A percentile compares a stretch with the other conserved stretches of the same genome.
phyloP scores from a whole-genome alignment of 2,888 invertebrate species.

The Lathronympha strigana region DNA sequence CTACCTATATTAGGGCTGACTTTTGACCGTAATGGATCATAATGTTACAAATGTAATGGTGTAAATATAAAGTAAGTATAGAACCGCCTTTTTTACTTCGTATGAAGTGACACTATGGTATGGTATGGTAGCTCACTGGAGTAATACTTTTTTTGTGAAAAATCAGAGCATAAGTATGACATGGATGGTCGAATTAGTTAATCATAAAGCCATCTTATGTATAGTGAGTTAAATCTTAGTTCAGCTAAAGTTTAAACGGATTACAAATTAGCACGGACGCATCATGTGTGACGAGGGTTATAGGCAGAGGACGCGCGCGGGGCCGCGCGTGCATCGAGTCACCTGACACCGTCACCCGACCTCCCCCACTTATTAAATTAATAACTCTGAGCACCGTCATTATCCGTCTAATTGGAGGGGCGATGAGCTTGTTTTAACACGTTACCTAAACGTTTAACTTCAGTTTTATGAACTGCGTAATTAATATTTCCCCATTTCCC shows the following conservation, averaged over 20 bases:
- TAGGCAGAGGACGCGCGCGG: constrained; percentile 41
- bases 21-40: constrained; percentile 16
- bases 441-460: constrained; percentile 77
- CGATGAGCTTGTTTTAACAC: constrained; percentile 77
- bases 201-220: not conserved
- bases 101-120: too few relatives aligned
- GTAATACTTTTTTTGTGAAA: not conserved
- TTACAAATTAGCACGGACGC: constrained; percentile 11
- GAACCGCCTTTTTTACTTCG: too few relatives aligned
- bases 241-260: constrained; percentile 12
- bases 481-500: constrained; percentile 62
- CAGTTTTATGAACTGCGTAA: constrained; percentile 79
- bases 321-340: constrained; percentile 49
- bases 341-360: constrained; percentile 66
- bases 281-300: constrained; percentile 22
- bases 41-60: constrained; percentile 1
- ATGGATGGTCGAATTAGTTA: not conserved
- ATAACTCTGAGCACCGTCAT: constrained; percentile 81
- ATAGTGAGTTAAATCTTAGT: not conserved
- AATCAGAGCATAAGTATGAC: not conserved
- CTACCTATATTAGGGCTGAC: constrained; percentile 12
- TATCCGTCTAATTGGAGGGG: constrained; percentile 81
- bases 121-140: too few relatives aligned
- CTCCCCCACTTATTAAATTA: constrained; percentile 82
- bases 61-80: too few relatives aligned